Evolutionary conservation across 53 echinoderm and acorn worm genomes (phyloP).

Genomic region (Holothuria scabra): DNA sequence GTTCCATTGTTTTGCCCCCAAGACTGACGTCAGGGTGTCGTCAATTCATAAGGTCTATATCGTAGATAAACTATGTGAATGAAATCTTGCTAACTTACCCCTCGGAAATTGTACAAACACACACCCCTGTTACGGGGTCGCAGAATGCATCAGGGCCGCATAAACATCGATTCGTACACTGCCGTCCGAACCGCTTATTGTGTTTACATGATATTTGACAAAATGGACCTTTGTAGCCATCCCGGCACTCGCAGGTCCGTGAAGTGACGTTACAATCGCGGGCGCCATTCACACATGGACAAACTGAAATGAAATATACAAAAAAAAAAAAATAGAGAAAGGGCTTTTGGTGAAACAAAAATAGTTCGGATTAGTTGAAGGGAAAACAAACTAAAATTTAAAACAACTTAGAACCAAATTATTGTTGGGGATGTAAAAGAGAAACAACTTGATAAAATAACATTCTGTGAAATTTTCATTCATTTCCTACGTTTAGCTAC

Average conservation of each 20-base stretch:
- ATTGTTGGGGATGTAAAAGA: too few species aligned
- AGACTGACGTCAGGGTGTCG: too few species aligned
- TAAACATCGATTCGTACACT: constrained; percentile 3
- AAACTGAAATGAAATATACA: neutral
- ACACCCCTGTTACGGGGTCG: constrained; percentile 28
- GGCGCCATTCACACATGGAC: constrained; percentile 35
- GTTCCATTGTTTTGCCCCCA: too few species aligned
- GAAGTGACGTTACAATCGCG: constrained; percentile 23
- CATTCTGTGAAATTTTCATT: too few species aligned
- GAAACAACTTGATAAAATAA: too few species aligned
- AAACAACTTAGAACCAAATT: too few species aligned
- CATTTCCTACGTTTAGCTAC: too few species aligned
- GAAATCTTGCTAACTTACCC: neutral
- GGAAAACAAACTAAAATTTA: too few species aligned
- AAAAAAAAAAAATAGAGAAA: too few species aligned
- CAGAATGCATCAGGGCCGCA: constrained; percentile 39
- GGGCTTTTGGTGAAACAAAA: too few species aligned
- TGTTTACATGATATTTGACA: constrained; percentile 28
- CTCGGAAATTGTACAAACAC: constrained; percentile 13
- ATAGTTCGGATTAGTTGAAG: too few species aligned
- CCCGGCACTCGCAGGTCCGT: constrained; percentile 21
- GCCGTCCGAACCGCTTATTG: constrained; percentile 18
- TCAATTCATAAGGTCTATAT: too few species aligned
- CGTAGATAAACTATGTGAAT: neutral
- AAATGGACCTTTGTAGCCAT: constrained; percentile 9